These are phyloP conservation scores for Trichonephila inaurata DNA, from an alignment of 1,140 invertebrate species.

Conservation along the genomic window DNA sequence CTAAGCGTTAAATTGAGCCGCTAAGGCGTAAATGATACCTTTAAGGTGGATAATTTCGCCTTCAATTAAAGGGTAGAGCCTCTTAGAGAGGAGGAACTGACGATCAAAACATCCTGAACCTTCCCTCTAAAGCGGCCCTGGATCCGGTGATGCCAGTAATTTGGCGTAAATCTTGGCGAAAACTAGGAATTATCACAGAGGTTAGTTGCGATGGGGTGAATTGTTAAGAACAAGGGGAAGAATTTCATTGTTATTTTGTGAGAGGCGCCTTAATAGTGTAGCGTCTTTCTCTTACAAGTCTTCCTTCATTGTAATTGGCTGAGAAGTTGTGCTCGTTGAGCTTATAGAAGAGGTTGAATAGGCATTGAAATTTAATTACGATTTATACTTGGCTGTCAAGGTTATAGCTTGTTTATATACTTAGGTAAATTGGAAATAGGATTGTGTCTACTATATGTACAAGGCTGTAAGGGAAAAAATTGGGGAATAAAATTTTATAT, in stretches of 20 bases:
- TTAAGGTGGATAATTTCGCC: background rate
- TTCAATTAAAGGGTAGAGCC: constrained; percentile 14
- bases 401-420: too few species aligned
- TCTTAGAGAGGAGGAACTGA: background rate
- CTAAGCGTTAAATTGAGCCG: background rate
- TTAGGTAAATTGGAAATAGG: too few species aligned
- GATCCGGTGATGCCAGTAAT: background rate
- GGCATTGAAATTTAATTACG: too few species aligned
- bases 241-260: background rate
- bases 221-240: background rate
- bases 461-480: too few species aligned
- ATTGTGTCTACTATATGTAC: too few species aligned
- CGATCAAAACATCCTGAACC: constrained; percentile 20
- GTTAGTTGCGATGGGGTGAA: background rate
- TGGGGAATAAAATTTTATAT: too few species aligned
- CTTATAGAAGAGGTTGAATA: too few species aligned
- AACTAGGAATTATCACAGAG: background rate
- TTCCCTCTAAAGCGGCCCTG: background rate
- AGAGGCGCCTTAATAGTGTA: background rate
- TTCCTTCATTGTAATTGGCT: too few species aligned
- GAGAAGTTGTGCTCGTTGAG: too few species aligned
- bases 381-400: too few species aligned
- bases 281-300: background rate
- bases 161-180: background rate
- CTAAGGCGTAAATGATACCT: constrained; percentile 21